phyloP scores from a whole-genome alignment of 1,140 invertebrate genomes.

The Pteromalus puparum region DNA sequence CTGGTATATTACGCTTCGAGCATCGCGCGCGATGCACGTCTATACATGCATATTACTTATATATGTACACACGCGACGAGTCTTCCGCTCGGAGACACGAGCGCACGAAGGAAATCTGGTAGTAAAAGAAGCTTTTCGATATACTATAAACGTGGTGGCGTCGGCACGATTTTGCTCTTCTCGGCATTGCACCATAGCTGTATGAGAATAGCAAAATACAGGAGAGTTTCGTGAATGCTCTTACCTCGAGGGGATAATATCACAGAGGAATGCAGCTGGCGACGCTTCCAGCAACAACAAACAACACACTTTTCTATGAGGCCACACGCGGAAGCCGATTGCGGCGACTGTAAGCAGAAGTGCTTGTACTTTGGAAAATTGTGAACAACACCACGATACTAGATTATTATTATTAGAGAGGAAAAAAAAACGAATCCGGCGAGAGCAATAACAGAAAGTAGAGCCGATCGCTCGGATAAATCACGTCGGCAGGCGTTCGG shows the following conservation, averaged over 20 bases:
- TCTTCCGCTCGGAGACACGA: conserved; percentile 5
- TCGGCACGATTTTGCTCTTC: background rate
- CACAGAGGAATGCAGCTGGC: background rate
- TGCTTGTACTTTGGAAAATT: background rate
- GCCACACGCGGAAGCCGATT: background rate
- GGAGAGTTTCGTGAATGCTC: background rate
- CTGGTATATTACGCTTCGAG: background rate
- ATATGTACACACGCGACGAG: background rate
- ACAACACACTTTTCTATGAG: background rate
- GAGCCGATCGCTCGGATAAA: background rate
- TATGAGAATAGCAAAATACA: background rate
- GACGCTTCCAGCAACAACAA: background rate
- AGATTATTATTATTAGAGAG: background rate
- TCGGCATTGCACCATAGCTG: too few species aligned
- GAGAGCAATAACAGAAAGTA: background rate
- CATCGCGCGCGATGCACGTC: background rate
- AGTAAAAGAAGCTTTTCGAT: background rate
- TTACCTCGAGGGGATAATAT: background rate
- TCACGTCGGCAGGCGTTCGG: background rate
- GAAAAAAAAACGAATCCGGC: background rate
- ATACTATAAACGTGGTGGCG: background rate
- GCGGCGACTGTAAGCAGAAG: background rate
- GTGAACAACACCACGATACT: background rate
- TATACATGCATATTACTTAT: background rate
- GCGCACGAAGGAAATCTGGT: background rate